These are phyloP conservation scores for Orthosia gracilis DNA, from an alignment of 2,888 invertebrate genomes.

Conservation along the genomic window DNA sequence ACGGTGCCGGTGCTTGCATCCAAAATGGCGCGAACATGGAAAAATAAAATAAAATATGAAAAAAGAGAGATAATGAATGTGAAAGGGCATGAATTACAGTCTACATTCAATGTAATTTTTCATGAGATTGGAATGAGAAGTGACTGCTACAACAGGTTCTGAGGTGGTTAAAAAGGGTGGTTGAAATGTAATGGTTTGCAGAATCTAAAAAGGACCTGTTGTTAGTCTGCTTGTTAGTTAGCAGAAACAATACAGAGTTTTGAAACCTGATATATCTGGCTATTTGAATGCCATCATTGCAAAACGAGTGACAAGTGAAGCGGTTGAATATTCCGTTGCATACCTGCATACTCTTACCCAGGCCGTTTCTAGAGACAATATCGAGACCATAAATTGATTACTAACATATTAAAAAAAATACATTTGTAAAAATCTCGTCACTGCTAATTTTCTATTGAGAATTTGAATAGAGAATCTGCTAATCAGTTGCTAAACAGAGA, in stretches of 20 bases:
- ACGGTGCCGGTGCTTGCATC: not conserved
- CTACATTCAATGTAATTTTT: not conserved
- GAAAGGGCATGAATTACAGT: not conserved
- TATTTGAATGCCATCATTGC: slow-evolving; percentile 36
- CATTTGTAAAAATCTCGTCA: not conserved
- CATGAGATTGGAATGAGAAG: not conserved
- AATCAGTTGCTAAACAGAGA: too few relatives aligned
- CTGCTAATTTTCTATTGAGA: too few relatives aligned
- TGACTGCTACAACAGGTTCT: not conserved
- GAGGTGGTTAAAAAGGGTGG: too few relatives aligned
- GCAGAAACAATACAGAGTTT: not conserved
- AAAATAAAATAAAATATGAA: slow-evolving; percentile 8
- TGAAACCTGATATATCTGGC: slow-evolving; percentile 16
- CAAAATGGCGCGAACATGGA: not conserved
- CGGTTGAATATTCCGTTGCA: slow-evolving; percentile 45
- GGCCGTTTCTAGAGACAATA: slow-evolving; percentile 35
- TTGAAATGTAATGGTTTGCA: too few relatives aligned
- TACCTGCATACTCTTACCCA: slow-evolving; percentile 20
- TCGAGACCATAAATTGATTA: slow-evolving; percentile 17
- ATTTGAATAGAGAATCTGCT: too few relatives aligned
- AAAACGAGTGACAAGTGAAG: slow-evolving; percentile 38
- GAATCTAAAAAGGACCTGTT: too few relatives aligned
- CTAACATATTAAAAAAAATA: not conserved
- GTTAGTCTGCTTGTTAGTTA: too few relatives aligned
- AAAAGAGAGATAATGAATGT: not conserved